Evolutionary conservation across 2,797 vertebrate genomes (phyloP).

Genomic region (Thunnus albacares): DNA sequence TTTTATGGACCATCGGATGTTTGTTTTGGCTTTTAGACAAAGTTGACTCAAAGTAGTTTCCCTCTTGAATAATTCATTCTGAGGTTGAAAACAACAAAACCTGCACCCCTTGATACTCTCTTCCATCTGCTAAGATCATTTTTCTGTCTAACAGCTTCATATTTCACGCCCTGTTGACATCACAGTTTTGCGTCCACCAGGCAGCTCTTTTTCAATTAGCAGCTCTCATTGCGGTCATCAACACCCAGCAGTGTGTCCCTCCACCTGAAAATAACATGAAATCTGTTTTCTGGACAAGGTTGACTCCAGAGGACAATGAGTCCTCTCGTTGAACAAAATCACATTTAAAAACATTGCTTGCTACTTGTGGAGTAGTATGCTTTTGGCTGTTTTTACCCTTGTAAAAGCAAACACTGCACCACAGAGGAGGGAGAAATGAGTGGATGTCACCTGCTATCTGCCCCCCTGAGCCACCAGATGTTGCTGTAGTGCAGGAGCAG

Average conservation of each 20-base stretch:
- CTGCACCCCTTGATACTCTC: constrained; percentile 7
- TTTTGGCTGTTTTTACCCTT: background rate
- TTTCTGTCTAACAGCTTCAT: constrained; percentile 28
- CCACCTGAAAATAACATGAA: constrained; percentile 35
- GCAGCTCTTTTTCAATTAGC: constrained; percentile 76
- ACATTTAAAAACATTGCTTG: background rate
- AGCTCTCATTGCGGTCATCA: constrained; percentile 54
- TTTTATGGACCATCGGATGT: constrained; percentile 5
- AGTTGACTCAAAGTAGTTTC: constrained; percentile 36
- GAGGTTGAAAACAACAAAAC: constrained; percentile 48
- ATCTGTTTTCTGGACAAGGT: constrained; percentile 21
- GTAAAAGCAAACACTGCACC: background rate
- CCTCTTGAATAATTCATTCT: constrained; percentile 55
- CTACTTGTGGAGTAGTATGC: background rate
- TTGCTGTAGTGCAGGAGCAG: constrained; percentile 58
- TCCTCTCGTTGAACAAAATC: background rate
- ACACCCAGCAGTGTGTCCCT: constrained; percentile 50
- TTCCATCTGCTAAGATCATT: constrained; percentile 29
- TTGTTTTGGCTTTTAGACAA: constrained; percentile 6
- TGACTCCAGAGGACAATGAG: constrained; percentile 6
- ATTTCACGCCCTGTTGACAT: constrained; percentile 34
- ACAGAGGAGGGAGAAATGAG: constrained; percentile 17
- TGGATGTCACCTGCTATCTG: constrained; percentile 20
- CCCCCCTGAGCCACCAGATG: constrained; percentile 72
- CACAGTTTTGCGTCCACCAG: constrained; percentile 31